phyloP scores from a whole-genome alignment of 1,140 invertebrate genomes.

The Drosophila leontia region DNA sequence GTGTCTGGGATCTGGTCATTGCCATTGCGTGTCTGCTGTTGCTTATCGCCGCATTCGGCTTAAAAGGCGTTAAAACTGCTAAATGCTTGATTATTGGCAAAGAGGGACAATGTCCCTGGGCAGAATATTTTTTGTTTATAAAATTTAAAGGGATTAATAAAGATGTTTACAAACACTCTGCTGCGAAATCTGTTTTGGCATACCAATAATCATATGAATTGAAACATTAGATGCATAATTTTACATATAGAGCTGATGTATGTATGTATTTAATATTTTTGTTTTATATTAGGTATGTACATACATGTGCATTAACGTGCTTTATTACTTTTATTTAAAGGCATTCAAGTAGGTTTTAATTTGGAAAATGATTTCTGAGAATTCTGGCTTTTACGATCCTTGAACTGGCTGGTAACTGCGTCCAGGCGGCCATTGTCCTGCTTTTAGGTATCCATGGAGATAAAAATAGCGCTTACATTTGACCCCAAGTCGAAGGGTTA shows the following conservation, averaged over 20 bases:
- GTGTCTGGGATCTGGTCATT: slow-evolving; percentile 30
- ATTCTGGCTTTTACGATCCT: too few relatives aligned
- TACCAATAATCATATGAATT: not conserved
- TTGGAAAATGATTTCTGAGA: too few relatives aligned
- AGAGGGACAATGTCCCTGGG: slow-evolving; percentile 25
- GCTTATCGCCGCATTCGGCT: slow-evolving; percentile 56
- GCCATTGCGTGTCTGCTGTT: slow-evolving; percentile 59
- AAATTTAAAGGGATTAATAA: not conserved
- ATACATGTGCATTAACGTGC: too few relatives aligned
- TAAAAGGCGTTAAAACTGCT: slow-evolving; percentile 73
- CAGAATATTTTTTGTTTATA: slow-evolving; percentile 3
- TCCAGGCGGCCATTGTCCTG: too few relatives aligned
- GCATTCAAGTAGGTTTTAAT: too few relatives aligned
- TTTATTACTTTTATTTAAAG: too few relatives aligned
- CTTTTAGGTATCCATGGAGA: too few relatives aligned
- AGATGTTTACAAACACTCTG: not conserved
- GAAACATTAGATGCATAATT: not conserved
- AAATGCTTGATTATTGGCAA: slow-evolving; percentile 72
- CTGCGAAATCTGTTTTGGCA: not conserved
- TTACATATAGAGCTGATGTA: not conserved
- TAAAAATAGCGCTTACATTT: not conserved
- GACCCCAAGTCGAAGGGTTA: too few relatives aligned
- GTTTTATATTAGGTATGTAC: too few relatives aligned
- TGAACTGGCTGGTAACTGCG: too few relatives aligned
- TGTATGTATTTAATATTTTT: not conserved